Evolutionary conservation across 2,888 invertebrate genomes (phyloP).

Genomic region (Gonocerus acuteangulatus): DNA sequence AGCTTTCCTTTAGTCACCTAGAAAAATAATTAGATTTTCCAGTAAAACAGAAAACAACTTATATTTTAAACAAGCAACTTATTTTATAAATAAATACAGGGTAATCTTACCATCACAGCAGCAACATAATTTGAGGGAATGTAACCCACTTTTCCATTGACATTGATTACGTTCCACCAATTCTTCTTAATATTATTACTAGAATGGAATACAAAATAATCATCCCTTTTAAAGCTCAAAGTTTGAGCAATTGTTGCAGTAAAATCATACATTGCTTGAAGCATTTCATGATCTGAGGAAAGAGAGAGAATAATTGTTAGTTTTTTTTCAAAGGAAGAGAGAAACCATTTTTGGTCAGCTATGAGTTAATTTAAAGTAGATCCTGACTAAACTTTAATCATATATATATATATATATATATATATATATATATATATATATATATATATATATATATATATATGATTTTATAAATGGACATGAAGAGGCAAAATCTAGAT

Average conservation of each 20-base stretch:
- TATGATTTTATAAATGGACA: too few relatives aligned
- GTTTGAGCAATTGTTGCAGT: slow-evolving; percentile 77
- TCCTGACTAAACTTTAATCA: too few relatives aligned
- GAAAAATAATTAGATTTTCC: too few relatives aligned
- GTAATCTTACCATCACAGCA: slow-evolving; percentile 57
- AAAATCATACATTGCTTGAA: slow-evolving; percentile 74
- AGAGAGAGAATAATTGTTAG: background rate
- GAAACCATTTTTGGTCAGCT: too few relatives aligned
- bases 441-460: too few relatives aligned
- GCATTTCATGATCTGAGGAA: slow-evolving; percentile 53
- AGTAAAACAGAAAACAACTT: background rate
- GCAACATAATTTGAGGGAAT: slow-evolving; percentile 82
- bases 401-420: too few relatives aligned
- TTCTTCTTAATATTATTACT: slow-evolving; percentile 70
- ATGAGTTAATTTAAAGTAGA: too few relatives aligned
- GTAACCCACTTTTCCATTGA: slow-evolving; percentile 70
- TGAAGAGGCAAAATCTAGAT: too few relatives aligned
- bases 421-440: too few relatives aligned
- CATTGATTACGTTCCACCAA: slow-evolving; percentile 84
- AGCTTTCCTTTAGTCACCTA: slow-evolving; percentile 32
- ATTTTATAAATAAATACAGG: background rate
- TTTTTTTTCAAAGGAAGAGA: too few relatives aligned
- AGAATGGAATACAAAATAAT: slow-evolving; percentile 72
- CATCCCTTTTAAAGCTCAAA: slow-evolving; percentile 69
- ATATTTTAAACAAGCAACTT: background rate